These are phyloP conservation scores for Polydrusus pterygomalis DNA, from an alignment of 2,888 invertebrate species.

Conservation along the genomic window DNA sequence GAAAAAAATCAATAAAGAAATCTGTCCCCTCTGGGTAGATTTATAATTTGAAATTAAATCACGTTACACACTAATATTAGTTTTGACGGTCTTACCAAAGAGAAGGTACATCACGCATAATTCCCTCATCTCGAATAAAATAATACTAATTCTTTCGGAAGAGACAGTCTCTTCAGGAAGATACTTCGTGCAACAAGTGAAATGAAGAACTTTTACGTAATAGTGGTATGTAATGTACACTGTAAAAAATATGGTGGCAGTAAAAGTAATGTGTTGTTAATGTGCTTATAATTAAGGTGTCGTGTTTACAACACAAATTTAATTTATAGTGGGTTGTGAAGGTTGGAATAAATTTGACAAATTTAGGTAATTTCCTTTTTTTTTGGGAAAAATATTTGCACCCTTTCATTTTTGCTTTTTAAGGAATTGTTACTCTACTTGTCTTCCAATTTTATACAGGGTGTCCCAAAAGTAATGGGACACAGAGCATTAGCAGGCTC, in stretches of 20 bases:
- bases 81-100: conserved; percentile 37
- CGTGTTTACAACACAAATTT: background rate
- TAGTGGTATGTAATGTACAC: conserved; percentile 41
- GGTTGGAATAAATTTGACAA: no score
- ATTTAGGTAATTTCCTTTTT: no score
- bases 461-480: no score
- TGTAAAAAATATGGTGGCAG: conserved; percentile 10
- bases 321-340: no score
- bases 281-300: background rate
- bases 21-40: background rate
- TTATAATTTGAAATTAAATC: background rate
- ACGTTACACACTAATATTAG: background rate
- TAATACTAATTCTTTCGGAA: conserved; percentile 43
- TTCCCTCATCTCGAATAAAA: conserved; percentile 41
- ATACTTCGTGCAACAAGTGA: conserved; percentile 44
- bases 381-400: no score
- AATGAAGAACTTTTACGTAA: conserved; percentile 48
- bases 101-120: conserved; percentile 37
- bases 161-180: conserved; percentile 50
- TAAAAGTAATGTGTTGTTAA: background rate
- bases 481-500: no score
- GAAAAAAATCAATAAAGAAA: conserved; percentile 6
- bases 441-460: no score
- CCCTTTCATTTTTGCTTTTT: no score
- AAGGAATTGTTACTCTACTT: no score